Base-by-base conservation (phyloP, 2,113 vertebrate genomes). In the Pomatorhinus ruficollis region DNA sequence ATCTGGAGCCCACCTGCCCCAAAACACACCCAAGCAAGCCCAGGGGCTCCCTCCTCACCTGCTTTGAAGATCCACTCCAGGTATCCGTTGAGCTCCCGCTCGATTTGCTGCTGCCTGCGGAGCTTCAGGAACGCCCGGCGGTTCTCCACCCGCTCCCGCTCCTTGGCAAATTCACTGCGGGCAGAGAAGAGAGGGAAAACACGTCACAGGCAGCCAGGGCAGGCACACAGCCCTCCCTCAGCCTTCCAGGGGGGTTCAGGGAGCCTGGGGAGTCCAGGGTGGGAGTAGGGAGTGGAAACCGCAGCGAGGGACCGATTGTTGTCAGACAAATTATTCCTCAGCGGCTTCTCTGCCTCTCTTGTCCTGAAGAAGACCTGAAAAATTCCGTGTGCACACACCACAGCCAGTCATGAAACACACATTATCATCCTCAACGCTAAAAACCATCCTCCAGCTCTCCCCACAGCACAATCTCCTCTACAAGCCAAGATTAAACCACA, bases 41-140 rank as follows among this genome's bases (percentile, higher is more conserved):
- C 4, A 21, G 33, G 25, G 30, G 49, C 1, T 4, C 5, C 37
- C 42, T 68, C 57, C 98, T 98, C 74, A 99, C 99, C 99, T 70
- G 99, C 99, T 98, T 99, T 99, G 96, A 99, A 99, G 96, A 99
- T 99, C 99, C 99, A 99, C 95, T 99, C 99, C 95, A 99, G 97
- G 97, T 99, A 99, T 0, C 99, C 99, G 0, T 99, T 99, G 33
- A 99, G 98, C 68, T 99, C 99, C 44, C 99, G 97, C 81, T 99
- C 99, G 12, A 99, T 99, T 77, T 99, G 99, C 98, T 99, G 99
- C 88, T 99, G 99, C 92, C 99, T 92, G 25, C 99, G 98, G n/a
- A 99, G 99, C 94, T 99, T 99, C 93, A 99, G 97, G 94, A 99
- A 99, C 47, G 99, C 99, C 22, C 99, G 98, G 20, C 99, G 98